phyloP scores from a whole-genome alignment of 1,140 invertebrate genomes.

The Aphaenogaster floridana region DNA sequence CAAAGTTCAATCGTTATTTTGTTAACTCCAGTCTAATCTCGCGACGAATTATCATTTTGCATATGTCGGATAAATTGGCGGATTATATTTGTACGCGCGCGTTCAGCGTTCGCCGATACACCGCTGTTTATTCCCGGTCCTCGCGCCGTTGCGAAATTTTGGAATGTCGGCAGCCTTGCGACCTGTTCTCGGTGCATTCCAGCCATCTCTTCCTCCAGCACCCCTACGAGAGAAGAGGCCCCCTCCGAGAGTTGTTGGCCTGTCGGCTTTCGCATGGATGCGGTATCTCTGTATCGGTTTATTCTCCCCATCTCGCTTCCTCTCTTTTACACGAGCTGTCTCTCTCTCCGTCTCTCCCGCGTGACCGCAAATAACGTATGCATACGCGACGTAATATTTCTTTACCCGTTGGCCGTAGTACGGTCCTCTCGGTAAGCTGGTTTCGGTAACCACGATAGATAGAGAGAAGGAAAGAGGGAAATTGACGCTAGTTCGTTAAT shows the following conservation, averaged over 20 bases:
- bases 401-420: constrained; percentile 66
- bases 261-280: constrained; percentile 73
- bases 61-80: constrained; percentile 5
- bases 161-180: constrained; percentile 83
- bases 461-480: background rate
- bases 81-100: constrained; percentile 39
- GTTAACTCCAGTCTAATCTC: background rate
- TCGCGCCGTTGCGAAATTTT: constrained; percentile 81
- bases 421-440: constrained; percentile 23
- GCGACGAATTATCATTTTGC: background rate
- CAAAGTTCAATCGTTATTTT: constrained; percentile 2
- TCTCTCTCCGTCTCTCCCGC: constrained; percentile 48
- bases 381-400: constrained; percentile 72
- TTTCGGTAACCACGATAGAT: constrained; percentile 26
- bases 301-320: constrained; percentile 58
- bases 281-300: constrained; percentile 75
- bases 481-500: background rate
- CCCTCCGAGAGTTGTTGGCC: constrained; percentile 75
- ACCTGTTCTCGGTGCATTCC: constrained; percentile 83
- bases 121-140: constrained; percentile 43
- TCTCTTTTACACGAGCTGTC: constrained; percentile 26
- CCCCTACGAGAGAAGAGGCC: constrained; percentile 61
- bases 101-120: constrained; percentile 46
- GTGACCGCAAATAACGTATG: constrained; percentile 73
- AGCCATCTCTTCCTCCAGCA: constrained; percentile 66